Percentiles rank a stretch among this genome's conserved stretches.
phyloP scores from a whole-genome alignment of 2,888 invertebrate species.

The Ptychoptera contaminata region DNA sequence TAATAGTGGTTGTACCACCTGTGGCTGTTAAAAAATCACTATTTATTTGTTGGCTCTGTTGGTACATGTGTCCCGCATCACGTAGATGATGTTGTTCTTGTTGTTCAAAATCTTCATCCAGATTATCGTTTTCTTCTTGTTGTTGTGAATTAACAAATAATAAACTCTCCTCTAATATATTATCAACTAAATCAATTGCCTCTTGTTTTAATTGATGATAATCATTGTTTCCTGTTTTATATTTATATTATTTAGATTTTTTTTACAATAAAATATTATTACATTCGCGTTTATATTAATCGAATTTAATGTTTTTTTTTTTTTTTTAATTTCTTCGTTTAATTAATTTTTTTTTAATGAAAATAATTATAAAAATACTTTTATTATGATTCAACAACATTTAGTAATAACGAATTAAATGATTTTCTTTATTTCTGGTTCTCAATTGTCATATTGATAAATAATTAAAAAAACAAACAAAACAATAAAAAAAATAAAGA shows the following conservation, averaged over 20 bases:
- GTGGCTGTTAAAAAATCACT: slow-evolving; percentile 9
- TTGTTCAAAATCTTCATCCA: slow-evolving; percentile 11
- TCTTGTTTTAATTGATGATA: slow-evolving; percentile 14
- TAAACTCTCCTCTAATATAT: slow-evolving; percentile 28
- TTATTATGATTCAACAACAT: too few species aligned
- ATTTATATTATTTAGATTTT: neutral
- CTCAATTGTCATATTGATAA: too few species aligned
- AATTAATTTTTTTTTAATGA: too few species aligned
- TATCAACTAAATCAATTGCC: slow-evolving; percentile 27
- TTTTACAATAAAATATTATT: neutral
- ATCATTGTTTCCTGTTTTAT: neutral
- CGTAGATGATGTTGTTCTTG: slow-evolving; percentile 11
- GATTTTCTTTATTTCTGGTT: too few species aligned
- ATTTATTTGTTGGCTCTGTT: slow-evolving; percentile 4
- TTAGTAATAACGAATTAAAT: too few species aligned
- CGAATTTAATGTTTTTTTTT: too few species aligned
- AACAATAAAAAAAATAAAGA: too few species aligned
- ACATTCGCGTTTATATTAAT: neutral
- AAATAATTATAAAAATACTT: too few species aligned
- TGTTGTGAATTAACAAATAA: slow-evolving; percentile 19
- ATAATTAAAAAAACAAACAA: too few species aligned
- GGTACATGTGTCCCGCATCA: slow-evolving; percentile 11
- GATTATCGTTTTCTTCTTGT: slow-evolving; percentile 13
- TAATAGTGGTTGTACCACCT: slow-evolving; percentile 17
- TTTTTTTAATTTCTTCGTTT: too few species aligned